Percentiles rank a stretch among this genome's conserved stretches.
phyloP scores from a whole-genome alignment of 2,113 vertebrate genomes.

The Semnornis frantzii region DNA sequence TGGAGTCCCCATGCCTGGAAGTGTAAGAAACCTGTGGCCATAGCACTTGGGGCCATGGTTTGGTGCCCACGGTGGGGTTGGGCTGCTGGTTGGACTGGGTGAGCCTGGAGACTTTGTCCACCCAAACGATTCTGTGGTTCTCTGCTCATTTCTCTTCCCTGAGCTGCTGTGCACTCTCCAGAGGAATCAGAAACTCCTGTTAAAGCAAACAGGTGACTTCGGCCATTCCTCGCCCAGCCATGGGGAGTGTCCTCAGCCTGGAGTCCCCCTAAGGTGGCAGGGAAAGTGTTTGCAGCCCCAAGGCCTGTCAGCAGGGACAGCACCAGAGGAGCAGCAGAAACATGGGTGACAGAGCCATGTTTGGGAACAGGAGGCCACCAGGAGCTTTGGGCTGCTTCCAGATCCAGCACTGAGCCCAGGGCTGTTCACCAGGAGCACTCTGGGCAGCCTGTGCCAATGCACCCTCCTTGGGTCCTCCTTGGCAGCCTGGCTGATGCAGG shows the following conservation, averaged over 20 bases:
- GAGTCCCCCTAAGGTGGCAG: background rate
- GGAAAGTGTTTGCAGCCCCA: background rate
- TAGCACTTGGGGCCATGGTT: too few species aligned
- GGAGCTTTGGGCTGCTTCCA: background rate
- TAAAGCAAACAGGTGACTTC: background rate
- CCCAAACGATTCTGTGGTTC: background rate
- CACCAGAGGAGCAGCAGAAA: background rate
- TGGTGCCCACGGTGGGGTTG: too few species aligned
- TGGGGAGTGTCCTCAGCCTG: background rate
- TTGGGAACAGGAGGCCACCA: background rate
- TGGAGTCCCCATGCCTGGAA: too few species aligned
- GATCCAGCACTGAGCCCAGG: background rate
- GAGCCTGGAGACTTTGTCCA: background rate
- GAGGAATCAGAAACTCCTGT: background rate
- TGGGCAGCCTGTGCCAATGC: background rate
- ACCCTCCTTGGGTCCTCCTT: background rate
- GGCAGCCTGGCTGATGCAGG: background rate
- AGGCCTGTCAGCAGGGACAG: background rate
- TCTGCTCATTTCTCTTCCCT: background rate
- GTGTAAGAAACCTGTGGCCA: too few species aligned
- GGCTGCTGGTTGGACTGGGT: too few species aligned
- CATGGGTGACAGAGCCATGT: accelerated
- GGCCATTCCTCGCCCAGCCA: background rate
- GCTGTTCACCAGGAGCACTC: background rate
- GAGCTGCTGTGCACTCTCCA: background rate